A percentile compares a stretch with the other conserved stretches of the same genome.
Conservation (phyloP, 2,797 vertebrate species). For the Hippocampus kuda region DNA sequence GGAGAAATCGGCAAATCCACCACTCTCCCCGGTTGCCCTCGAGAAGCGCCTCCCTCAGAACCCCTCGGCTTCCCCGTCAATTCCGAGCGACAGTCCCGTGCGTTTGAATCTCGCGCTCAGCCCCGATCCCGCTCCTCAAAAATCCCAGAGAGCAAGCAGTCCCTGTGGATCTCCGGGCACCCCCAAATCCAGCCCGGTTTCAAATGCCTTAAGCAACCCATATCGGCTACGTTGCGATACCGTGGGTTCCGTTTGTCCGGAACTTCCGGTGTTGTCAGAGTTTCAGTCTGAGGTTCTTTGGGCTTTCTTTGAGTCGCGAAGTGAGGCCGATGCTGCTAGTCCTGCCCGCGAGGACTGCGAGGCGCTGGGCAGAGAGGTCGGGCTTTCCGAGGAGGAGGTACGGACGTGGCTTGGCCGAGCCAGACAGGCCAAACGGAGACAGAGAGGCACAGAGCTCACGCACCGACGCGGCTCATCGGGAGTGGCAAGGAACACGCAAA, state of each 20-base stretch:
- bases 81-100: slow-evolving; percentile 59
- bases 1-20: slow-evolving; percentile 52
- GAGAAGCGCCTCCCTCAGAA: slow-evolving; percentile 51
- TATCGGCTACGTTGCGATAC: slow-evolving; percentile 34
- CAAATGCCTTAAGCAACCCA: slow-evolving; percentile 60
- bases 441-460: slow-evolving; percentile 36
- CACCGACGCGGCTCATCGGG: slow-evolving; percentile 14
- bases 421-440: slow-evolving; percentile 54
- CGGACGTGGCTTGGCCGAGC: slow-evolving; percentile 66
- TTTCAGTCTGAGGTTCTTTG: slow-evolving; percentile 73
- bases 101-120: slow-evolving; percentile 60
- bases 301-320: slow-evolving; percentile 72
- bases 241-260: slow-evolving; percentile 32
- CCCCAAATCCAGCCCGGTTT: slow-evolving; percentile 52
- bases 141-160: slow-evolving; percentile 55
- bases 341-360: slow-evolving; percentile 71
- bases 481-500: slow-evolving; percentile 21
- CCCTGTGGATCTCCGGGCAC: slow-evolving; percentile 45
- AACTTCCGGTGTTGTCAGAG: slow-evolving; percentile 62
- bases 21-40: slow-evolving; percentile 44
- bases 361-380: slow-evolving; percentile 69
- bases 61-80: slow-evolving; percentile 55
- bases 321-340: slow-evolving; percentile 65
- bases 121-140: slow-evolving; percentile 61
- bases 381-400: slow-evolving; percentile 66